Evolutionary conservation across 2,113 vertebrate species (phyloP), one percentile per base, ranked within the genome.

Genomic region (Arothron firmamentum): DNA sequence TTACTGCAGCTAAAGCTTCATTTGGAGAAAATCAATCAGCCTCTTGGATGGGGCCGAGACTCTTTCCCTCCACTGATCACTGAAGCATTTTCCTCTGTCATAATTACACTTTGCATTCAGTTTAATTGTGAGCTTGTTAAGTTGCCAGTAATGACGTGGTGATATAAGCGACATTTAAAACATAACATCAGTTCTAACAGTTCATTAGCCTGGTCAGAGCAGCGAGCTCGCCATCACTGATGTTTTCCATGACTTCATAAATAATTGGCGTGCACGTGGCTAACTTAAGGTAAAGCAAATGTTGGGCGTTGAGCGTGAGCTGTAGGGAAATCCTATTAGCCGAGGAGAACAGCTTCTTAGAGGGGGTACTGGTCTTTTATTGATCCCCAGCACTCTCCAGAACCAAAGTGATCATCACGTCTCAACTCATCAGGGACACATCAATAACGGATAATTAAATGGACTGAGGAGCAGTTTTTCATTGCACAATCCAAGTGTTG

Each of bases 151-250:
- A 43, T 52, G 56, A 71, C 51, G 48, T 25, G 12, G 15, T 71
- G 38, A 68, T 48, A 45, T 47, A 63, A 58, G 48, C 69, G 58
- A 59, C 45, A 58, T 31, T 67, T 14, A 67, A 62, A 73, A 31
- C 42, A 63, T 59, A 56, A 49, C 56, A 49, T 59, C 66, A 70
- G 3, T 52, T 58, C 25, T 74, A 60, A 71, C 70, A 69, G 47
- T 67, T 71, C 66, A 71, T 61, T 69, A 31, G 10, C 59, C 66
- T 14, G 31, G 56, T 6, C 49, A 19, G 65, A 56, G 38, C n/a
- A 62, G 43, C 18, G 23, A 23, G 52, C 55, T 64, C 49, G 54
- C 41, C 50, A 65, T 43, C 31, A 17, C 31, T 54, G 15, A 55
- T 16, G 48, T 23, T 56, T 63, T 73, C 41, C 56, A 49, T 74